Base-by-base conservation (phyloP, 92 coral and sea anemone genomes). In the Hydrozoanthus gracilis region DNA sequence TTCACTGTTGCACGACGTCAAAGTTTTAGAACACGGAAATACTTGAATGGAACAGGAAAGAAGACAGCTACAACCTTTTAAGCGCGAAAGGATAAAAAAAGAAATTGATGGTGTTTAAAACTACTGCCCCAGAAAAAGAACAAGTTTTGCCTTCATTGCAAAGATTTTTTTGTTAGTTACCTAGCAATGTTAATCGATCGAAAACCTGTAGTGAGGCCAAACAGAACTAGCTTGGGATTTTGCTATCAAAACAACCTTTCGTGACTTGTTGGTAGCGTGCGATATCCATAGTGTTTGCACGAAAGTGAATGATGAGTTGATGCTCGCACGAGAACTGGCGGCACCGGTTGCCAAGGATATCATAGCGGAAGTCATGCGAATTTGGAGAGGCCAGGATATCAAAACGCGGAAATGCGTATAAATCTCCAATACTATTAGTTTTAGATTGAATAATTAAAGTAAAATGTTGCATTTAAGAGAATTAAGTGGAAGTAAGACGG, bases 61-160 rank as follows among this genome's bases (percentile, higher is more conserved):
- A 2, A 54, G 2, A 54, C 60, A 54, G 0, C 60, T 54, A 54
- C 60, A 54, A 54, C 60, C 60, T 54, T 54, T 54, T 54, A 54
- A 54, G 60, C 60, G 2, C 60, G 60, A 54, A 54, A 54, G 60
- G 60, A 54, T 54, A 12, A 54, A 54, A n/a, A 54, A 54, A 12
- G 60, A 0, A 0, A 54, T 54, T 54, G 60, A 0, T 54, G 0
- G 60, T 54, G 13, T 7, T 54, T 7, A 54, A 54, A 54, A 54
- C 2, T 54, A 54, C 60, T 54, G 60, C 13, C 60, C 60, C 60
- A 54, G n/a, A n/a, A 54, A 54, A 7, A 2, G 60, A 54, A 54
- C 1, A 2, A 54, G 60, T 54, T 54, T 54, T 54, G 60, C 60
- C 60, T 54, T 54, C 48, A 74, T 82, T 83, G 64, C 51, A 86